Base-by-base conservation (phyloP, 2,797 vertebrate species). In the Mergus octosetaceus region DNA sequence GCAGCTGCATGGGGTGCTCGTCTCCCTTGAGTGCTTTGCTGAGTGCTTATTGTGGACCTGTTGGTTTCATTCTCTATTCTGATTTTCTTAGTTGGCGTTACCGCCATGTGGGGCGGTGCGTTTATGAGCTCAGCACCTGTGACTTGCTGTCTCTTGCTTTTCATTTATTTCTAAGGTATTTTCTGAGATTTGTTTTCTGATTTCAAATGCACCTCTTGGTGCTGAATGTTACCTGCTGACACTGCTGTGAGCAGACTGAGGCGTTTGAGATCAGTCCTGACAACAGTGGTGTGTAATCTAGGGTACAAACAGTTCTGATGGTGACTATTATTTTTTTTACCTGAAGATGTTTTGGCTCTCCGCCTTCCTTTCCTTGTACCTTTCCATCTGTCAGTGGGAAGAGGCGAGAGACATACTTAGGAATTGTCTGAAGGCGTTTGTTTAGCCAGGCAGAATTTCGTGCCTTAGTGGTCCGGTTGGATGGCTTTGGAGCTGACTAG, bases 1-100 rank as follows among this genome's bases (percentile, higher is more conserved):
- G 96, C 86, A 96, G 90, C 93, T 96, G 94, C 79, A 85, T 93
- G 95, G 96, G 87, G 95, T 97, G 62, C 64, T 81, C 34, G 53
- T 61, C 20, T 81, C 18, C 94, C 84, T 85, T 87, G 95, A 79
- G 62, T 54, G 18, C 41, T 86, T 91, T 97, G 97, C 83, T 97
- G 85, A 84, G 9, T 57, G 51, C 66, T 90, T 75, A 20, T 47
- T 36, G 47, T 62, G 49, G 89, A 86, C 68, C 80, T 94, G 54
- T 85, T 91, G 88, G 43, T 43, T 95, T 97, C 94, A 57, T 95
- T 86, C 38, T 93, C 57, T 28, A 2, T 30, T 92, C 36, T 53
- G 82, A 28, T 80, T 87, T 92, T 72, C 61, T 90, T n/a, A 65
- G 34, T 41, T 85, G 94, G 24, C 1, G 2, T n/a, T 87, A 39